These are phyloP conservation scores for Rhagoletis pomonella DNA, from an alignment of 1,140 invertebrate species.

Conservation along the genomic window DNA sequence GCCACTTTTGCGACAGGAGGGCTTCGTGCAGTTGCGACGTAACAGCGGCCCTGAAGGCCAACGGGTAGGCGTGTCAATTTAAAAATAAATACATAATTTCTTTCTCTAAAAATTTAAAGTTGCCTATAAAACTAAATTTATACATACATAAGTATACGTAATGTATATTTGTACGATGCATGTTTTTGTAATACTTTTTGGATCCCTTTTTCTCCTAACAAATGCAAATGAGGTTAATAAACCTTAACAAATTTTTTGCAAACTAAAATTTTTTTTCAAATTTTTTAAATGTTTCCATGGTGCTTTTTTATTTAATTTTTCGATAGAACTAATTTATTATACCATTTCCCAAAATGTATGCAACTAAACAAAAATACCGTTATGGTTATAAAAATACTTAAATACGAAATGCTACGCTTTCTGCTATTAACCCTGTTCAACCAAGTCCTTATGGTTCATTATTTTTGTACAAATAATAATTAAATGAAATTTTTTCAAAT, in stretches of 20 bases:
- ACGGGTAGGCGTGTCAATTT: conserved; percentile 67
- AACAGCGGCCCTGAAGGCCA: conserved; percentile 73
- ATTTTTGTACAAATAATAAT: no score
- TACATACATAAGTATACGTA: not conserved
- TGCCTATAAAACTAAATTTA: not conserved
- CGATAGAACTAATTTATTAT: no score
- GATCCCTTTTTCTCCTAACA: not conserved
- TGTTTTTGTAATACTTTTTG: conserved; percentile 32
- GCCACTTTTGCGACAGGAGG: conserved; percentile 73
- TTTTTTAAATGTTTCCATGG: not conserved
- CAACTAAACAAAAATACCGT: no score
- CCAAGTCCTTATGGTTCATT: not conserved
- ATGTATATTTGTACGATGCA: not conserved
- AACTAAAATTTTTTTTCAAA: not conserved
- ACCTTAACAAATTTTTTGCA: not conserved
- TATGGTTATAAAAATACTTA: no score
- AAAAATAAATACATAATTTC: not conserved
- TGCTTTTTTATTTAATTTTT: no score
- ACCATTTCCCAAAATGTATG: no score
- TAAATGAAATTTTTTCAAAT: no score
- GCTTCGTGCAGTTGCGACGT: conserved; percentile 73
- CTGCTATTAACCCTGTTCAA: not conserved
- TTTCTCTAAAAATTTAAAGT: not conserved
- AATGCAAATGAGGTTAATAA: not conserved
- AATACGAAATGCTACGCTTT: not conserved